Percentiles rank a stretch among this genome's conserved stretches.
Conservation (phyloP, 2,797 vertebrate species). For the Pangasius mekongensis region DNA sequence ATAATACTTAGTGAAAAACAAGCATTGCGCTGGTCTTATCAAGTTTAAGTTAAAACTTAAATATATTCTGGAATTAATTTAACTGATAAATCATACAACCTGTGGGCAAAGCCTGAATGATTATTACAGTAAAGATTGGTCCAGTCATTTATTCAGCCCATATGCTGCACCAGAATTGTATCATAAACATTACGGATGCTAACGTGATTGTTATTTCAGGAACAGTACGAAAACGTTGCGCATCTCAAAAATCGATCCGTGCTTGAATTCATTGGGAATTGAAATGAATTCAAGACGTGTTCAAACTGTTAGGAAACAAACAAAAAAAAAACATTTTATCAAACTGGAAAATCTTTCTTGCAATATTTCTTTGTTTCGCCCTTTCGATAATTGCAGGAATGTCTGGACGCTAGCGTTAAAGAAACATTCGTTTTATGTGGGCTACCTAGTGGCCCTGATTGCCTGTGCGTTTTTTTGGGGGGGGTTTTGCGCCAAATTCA, state of each 20-base stretch:
- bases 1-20: constrained; percentile 21
- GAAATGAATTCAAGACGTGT: constrained; percentile 47
- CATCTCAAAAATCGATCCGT: constrained; percentile 35
- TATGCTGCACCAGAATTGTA: background rate
- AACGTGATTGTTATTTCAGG: background rate
- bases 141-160: background rate
- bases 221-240: constrained; percentile 1
- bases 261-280: constrained; percentile 45
- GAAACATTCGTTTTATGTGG: constrained; percentile 56
- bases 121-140: background rate
- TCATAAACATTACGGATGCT: background rate
- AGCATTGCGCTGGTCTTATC: background rate
- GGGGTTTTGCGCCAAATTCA: background rate
- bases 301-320: constrained; percentile 10
- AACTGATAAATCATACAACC: background rate
- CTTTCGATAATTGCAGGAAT: constrained; percentile 56
- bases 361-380: constrained; percentile 27
- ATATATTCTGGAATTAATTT: background rate
- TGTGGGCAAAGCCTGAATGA: background rate
- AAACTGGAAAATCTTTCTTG: constrained; percentile 25
- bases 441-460: constrained; percentile 46
- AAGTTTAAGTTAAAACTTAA: constrained; percentile 8
- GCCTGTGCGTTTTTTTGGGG: constrained; percentile 28
- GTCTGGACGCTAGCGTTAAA: constrained; percentile 61
- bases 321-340: constrained; percentile 29